Base-by-base conservation (phyloP, 2,888 invertebrate species). In the Notocelia uddmanniana region DNA sequence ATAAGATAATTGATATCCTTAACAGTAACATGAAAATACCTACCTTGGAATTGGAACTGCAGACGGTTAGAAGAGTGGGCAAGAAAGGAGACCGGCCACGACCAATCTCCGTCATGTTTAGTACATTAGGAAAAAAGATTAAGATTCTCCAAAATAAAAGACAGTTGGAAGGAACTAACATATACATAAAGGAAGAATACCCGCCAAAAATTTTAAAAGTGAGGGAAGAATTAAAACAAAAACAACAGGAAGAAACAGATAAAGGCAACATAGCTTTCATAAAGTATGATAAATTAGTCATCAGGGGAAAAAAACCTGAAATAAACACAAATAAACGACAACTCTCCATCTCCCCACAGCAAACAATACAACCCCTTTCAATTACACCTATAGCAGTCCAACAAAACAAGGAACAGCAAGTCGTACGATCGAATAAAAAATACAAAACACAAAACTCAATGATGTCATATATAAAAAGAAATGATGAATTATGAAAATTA, bases 111-210 rank as follows among this genome's bases (percentile, higher is more conserved):
- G 60, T 62, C 3, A 41, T 23, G 2, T 48, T 62, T 15, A 62
- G 23, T n/a, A 62, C 60, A 48, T 19, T 62, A 8, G 60, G 45
- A 15, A 62, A 23, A 48, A 62, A 62, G 15, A 62, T 62, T 1
- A 62, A 26, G 6, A 48, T 48, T 15, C 48, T 62, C 6, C 5
- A 62, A 62, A 62, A 62, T 45, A 62, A 62, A 41, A 60, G 21
- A 21, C 2, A 41, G 1, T 23, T 60, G 21, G 15, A 19, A 2
- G 18, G 58, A 5, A 18, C 58, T 6, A 60, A 60, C 15, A 60
- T 31, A 13, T 60, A 60, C 21, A 41, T 60, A 41, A 60, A 60
- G 41, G 60, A 45, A 26, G 60, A 62, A 48, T 62, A 23, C 11
- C 60, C 60, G 1, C 1, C 48, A 11, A 45, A 62, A 8, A 26